phyloP scores from a whole-genome alignment of 1,140 invertebrate genomes.

The Lordiphosa collinella region DNA sequence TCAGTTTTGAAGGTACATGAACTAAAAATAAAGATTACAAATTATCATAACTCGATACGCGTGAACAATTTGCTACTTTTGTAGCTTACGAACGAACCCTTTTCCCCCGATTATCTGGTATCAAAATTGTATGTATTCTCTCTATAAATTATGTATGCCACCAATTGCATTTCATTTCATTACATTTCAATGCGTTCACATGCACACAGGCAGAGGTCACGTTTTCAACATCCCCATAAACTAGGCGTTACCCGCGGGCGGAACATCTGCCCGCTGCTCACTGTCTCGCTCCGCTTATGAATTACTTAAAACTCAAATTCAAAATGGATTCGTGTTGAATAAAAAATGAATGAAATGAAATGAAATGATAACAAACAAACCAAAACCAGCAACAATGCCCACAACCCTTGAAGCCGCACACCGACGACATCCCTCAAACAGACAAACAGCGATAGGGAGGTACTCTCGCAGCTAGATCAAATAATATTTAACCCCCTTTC shows the following conservation, averaged over 20 bases:
- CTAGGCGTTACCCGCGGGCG: conserved; percentile 9
- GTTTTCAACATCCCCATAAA: conserved; percentile 20
- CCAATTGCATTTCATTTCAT: conserved; percentile 44
- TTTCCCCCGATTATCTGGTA: no score
- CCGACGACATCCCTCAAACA: neutral
- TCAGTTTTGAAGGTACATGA: no score
- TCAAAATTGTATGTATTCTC: no score
- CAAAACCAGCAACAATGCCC: conserved; percentile 19
- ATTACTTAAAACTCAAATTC: conserved; percentile 55
- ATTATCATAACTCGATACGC: no score
- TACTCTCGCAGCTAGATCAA: conserved; percentile 27
- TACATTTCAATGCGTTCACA: conserved; percentile 22
- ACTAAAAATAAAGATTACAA: no score
- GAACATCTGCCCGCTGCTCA: conserved; percentile 46
- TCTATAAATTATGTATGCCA: conserved; percentile 47
- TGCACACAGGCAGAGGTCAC: neutral
- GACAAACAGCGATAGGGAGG: conserved; percentile 10
- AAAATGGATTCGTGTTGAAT: conserved; percentile 52
- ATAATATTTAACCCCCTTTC: conserved; percentile 60
- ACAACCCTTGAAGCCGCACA: no score
- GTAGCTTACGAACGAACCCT: no score
- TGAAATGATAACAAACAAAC: conserved; percentile 54
- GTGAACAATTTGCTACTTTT: no score
- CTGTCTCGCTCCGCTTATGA: conserved; percentile 35
- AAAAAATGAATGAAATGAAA: conserved; percentile 60